Evolutionary conservation across 1,140 invertebrate species (phyloP), one percentile per base, ranked within the genome.

Genomic region (Eumaeus atala): DNA sequence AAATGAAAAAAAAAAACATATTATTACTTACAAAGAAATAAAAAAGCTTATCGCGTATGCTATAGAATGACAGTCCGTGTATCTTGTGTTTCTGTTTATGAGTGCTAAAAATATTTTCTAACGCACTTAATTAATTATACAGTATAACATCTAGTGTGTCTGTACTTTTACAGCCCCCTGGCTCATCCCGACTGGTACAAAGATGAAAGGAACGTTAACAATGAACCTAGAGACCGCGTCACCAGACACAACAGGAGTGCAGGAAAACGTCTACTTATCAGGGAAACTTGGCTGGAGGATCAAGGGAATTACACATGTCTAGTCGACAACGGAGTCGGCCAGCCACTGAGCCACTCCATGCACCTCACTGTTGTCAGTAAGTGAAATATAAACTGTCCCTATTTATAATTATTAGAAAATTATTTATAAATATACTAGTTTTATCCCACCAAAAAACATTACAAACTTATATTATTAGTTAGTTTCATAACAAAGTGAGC

Each of bases 301-400:
- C 88, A 94, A 49, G 95, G 95, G 4, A 94, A 92, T 0, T 97
- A 96, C 76, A 95, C 94, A 62, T 97, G 96, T 73, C 92, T 95
- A 10, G 95, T 95, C 35, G 92, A 96, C 73, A 97, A 97, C 77
- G 93, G 90, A 38, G 93, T 95, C 28, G 94, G 95, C 2, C 90
- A 90, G 62, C 93, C 93, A 0, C 53, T 69, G 55, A 56, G 64
- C 8, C 74, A 81, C 51, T 70, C 58, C 0, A 67, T 85, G 49
- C 62, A 67, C 6, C 47, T 85, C 0, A 70, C 60, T 50, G 76
- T 85, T 48, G 68, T 77, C 40, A 66, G 81, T 84, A 14, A 79
- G 78, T 77, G 72, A 12, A 34, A 44, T 7, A 14, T 44, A 4
- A 33, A 12, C 11, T 5, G 34, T 16, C 17, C 1, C 16, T 47